Evolutionary conservation across 2,797 vertebrate species (phyloP), one percentile per base, ranked within the genome.

Genomic region (Odontamblyopus lacepedii): DNA sequence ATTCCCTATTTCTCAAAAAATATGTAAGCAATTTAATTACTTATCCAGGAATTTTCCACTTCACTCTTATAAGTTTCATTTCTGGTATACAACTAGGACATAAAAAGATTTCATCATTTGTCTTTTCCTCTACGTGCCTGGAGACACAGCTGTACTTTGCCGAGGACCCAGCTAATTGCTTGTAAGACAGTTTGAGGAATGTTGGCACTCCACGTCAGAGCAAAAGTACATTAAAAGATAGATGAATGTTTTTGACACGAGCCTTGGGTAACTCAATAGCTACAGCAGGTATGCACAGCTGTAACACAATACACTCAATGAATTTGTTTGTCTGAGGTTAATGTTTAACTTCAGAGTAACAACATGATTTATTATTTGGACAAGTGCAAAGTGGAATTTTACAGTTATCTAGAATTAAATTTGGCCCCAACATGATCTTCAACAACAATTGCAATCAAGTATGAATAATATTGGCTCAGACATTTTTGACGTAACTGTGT

Each of bases 341-440:
- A 89, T 87, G 87, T 83, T 78, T 87, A 74, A 90, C 79, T 81
- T 63, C 11, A 44, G 76, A 72, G 61, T 26, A 23, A 67, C 65
- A n/a, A 57, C 73, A 65, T 70, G 18, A 84, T 83, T 89, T 81
- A 29, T 77, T 77, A 77, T 77, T 72, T 85, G n/a, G 63, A 83
- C 72, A 69, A 85, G 84, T 74, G 63, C 1, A 12, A 86, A 71
- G 64, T 85, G 86, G 88, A 90, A 89, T 89, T 92, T 89, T 82
- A 86, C 78, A 83, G 78, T 86, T 73, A 82, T 70, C 76, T 78
- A 53, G 77, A 81, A 84, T 73, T 77, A 74, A 79, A 74, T 6
- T 15, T 29, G 64, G 51, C 69, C 70, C 63, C 59, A 73, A 80
- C 75, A 75, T 72, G 30, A 73, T 56, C 69, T 80, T 71, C 15